Evolutionary conservation across 2,888 invertebrate genomes (phyloP), one percentile per base, ranked within the genome.

Genomic region (Folsomia manolachei): DNA sequence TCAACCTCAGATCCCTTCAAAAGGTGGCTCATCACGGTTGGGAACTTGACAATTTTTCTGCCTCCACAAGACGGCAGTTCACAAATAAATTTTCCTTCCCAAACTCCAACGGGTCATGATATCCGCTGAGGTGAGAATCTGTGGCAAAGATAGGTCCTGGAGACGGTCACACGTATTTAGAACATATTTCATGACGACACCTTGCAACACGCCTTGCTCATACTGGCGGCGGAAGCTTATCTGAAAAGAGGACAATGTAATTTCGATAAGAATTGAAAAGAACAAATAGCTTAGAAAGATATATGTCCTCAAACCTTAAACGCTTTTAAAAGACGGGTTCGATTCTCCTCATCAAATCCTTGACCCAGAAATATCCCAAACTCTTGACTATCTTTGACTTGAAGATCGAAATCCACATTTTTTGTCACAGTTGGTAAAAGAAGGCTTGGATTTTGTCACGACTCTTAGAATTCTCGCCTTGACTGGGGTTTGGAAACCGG

Each of bases 171-270:
- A 86, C 0, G 86, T 86, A 71, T 88, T 88, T 1, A 87, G 86
- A 19, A 89, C 82, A 0, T 86, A 83, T 65, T 87, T 82, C 0
- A 88, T 86, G 0, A 87, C 88, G 2, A 87, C 87, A 71, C 87
- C 86, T 67, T 88, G 87, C 73, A 89, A 84, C 83, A 88, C 86
- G 0, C 89, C 89, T 72, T 88, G 87, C 78, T 89, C 88, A 79
- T 87, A 89, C 81, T 89, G 88, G 78, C 75, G 73, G 14, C 39
- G 27, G 24, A 66, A 51, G 23, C 62, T 70, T 56, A 24, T 70
- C 56, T 71, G 25, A 11, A 60, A 63, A 2, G 21, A 64, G 9
- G 25, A 39, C n/a, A n/a, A n/a, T n/a, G n/a, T n/a, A n/a, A 26
- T 63, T 25, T 25, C 27, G 11, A 63, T n/a, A 65, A 39, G 65